Percentiles rank a stretch among this genome's conserved stretches.
phyloP scores from a whole-genome alignment of 2,888 invertebrate species.

The Nephrocerus scutellatus region DNA sequence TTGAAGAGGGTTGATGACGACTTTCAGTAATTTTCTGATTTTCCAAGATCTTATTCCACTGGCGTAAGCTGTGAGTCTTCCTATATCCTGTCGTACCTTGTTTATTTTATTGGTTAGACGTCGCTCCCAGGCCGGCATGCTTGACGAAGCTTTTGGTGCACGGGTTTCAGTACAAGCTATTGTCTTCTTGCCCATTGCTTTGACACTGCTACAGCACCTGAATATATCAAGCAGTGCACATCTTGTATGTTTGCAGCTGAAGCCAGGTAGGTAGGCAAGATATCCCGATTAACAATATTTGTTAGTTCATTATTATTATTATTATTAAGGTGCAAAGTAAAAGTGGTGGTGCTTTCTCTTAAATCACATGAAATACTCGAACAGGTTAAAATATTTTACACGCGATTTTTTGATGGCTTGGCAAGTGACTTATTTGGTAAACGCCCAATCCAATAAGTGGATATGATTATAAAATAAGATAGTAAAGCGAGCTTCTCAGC shows the following conservation, averaged over 20 bases:
- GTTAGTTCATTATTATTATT: neutral
- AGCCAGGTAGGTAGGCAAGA: neutral
- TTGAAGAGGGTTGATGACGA: neutral
- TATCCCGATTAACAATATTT: neutral
- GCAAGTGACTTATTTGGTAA: too few relatives aligned
- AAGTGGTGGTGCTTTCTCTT: too few relatives aligned
- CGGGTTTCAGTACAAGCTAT: too few relatives aligned
- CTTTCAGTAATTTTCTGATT: neutral
- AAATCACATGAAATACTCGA: too few relatives aligned
- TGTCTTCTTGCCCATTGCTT: neutral
- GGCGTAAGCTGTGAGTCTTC: slow-evolving; percentile 1
- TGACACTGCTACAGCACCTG: neutral
- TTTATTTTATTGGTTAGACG: neutral
- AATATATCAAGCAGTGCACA: neutral
- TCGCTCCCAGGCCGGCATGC: neutral
- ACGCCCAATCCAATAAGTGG: too few relatives aligned
- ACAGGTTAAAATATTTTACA: too few relatives aligned
- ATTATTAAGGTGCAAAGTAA: too few relatives aligned
- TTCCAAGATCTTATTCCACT: neutral
- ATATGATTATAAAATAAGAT: too few relatives aligned
- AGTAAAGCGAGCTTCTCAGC: too few relatives aligned
- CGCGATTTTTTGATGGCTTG: too few relatives aligned
- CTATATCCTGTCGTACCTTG: slow-evolving; percentile 1
- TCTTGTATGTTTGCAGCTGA: neutral
- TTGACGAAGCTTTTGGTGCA: neutral